Conservation (phyloP, 2,113 vertebrate species). For the Siniperca knerii region DNA sequence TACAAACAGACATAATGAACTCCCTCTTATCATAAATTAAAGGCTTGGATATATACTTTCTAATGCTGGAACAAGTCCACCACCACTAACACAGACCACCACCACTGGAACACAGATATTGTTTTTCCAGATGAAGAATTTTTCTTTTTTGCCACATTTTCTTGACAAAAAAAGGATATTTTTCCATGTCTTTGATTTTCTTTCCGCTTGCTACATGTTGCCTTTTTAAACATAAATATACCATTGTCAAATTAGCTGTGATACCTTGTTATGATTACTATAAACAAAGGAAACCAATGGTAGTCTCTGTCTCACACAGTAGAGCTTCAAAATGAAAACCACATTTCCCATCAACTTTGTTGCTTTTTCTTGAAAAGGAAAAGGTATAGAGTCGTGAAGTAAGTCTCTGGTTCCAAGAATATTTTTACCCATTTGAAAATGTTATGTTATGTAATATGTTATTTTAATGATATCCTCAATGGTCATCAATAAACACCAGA, state of each 20-base stretch:
- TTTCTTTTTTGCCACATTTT: background rate
- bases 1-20: conserved; percentile 18
- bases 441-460: background rate
- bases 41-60: background rate
- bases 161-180: background rate
- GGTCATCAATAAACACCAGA: background rate
- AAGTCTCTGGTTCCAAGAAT: background rate
- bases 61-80: background rate
- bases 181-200: background rate
- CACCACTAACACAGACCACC: background rate
- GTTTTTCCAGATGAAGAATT: conserved; percentile 14
- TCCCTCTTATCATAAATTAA: conserved; percentile 26
- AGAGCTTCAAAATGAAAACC: conserved; percentile 14
- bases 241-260: background rate
- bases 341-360: background rate
- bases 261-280: conserved; percentile 4
- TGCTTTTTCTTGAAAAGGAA: background rate
- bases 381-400: background rate
- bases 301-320: conserved; percentile 11
- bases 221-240: conserved; percentile 11
- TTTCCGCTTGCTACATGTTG: background rate
- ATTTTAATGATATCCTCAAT: background rate
- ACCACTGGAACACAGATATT: background rate
- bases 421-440: background rate
- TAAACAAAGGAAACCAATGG: conserved; percentile 7